Percentiles rank a stretch among this genome's conserved stretches.
Conservation (phyloP, 2,888 invertebrate species). For the Pristionchus entomophagus region DNA sequence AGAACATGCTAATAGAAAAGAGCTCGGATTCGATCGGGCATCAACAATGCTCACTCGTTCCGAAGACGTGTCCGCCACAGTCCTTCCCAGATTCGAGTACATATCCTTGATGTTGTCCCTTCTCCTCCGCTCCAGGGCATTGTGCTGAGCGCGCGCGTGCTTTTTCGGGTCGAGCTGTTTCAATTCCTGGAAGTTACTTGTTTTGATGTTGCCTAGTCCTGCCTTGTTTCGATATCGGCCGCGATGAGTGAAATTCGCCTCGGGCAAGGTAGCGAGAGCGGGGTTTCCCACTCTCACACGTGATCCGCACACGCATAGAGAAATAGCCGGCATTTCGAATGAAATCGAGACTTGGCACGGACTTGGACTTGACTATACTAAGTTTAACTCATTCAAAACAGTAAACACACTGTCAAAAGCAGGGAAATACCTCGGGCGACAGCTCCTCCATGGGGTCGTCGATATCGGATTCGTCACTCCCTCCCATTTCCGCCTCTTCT, state of each 20-base stretch:
- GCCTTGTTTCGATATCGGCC: neutral
- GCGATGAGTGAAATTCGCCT: neutral
- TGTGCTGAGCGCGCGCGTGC: constrained; percentile 73
- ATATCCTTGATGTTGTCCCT: constrained; percentile 74
- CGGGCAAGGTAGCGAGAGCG: neutral
- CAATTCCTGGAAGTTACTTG: constrained; percentile 15
- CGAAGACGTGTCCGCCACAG: constrained; percentile 67
- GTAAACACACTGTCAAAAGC: no score
- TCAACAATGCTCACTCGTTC: constrained; percentile 69
- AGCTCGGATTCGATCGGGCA: no score
- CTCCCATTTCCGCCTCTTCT: constrained; percentile 14
- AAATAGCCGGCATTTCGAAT: no score
- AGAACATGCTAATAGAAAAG: no score
- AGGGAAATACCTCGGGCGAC: constrained; percentile 22
- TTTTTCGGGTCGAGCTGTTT: constrained; percentile 48
- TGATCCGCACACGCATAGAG: neutral
- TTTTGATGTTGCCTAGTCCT: no score
- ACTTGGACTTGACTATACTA: no score
- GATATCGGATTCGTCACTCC: constrained; percentile 47
- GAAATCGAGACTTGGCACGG: no score
- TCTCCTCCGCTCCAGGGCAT: constrained; percentile 71
- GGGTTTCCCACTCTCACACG: neutral
- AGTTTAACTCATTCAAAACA: no score
- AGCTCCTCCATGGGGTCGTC: constrained; percentile 37
- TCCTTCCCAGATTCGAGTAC: constrained; percentile 69